Conservation (phyloP, 2,797 vertebrate species). For the Acestrorhynchus altus region DNA sequence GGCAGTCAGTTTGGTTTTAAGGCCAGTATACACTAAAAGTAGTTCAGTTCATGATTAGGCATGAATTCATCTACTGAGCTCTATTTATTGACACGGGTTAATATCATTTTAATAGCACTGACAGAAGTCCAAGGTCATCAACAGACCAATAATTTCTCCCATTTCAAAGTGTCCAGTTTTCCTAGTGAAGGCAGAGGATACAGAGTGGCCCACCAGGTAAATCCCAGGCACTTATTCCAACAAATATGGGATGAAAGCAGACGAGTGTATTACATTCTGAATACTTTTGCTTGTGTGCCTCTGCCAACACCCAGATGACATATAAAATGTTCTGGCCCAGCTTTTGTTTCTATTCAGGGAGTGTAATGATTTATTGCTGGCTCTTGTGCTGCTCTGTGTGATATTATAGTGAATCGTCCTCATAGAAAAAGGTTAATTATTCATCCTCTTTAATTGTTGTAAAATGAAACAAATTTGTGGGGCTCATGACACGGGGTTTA, state of each 20-base stretch:
- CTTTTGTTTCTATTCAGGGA: conserved; percentile 42
- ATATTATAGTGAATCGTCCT: conserved; percentile 14
- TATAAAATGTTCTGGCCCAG: conserved; percentile 7
- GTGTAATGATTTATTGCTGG: conserved; percentile 44
- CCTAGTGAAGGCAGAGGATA: not conserved
- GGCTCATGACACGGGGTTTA: conserved; percentile 23
- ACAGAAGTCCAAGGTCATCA: conserved; percentile 26
- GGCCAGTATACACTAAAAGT: conserved; percentile 15
- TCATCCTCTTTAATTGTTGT: conserved; percentile 50
- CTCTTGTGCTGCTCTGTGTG: conserved; percentile 17
- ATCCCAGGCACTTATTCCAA: not conserved
- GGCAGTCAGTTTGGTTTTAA: not conserved
- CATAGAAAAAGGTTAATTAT: conserved; percentile 47
- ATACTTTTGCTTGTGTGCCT: conserved; percentile 12
- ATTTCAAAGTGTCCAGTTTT: conserved; percentile 8
- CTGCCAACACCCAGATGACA: conserved; percentile 43
- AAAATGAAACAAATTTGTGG: conserved; percentile 36
- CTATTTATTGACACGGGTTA: no score
- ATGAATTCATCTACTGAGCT: no score
- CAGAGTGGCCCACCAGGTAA: not conserved
- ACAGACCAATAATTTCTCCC: not conserved
- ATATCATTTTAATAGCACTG: conserved; percentile 29
- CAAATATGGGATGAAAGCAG: conserved; percentile 26
- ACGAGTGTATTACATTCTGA: conserved; percentile 17
- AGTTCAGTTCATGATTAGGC: conserved; percentile 8